These are phyloP conservation scores for Dermatemys mawii DNA, from an alignment of 2,113 vertebrate genomes.

Conservation along the genomic window DNA sequence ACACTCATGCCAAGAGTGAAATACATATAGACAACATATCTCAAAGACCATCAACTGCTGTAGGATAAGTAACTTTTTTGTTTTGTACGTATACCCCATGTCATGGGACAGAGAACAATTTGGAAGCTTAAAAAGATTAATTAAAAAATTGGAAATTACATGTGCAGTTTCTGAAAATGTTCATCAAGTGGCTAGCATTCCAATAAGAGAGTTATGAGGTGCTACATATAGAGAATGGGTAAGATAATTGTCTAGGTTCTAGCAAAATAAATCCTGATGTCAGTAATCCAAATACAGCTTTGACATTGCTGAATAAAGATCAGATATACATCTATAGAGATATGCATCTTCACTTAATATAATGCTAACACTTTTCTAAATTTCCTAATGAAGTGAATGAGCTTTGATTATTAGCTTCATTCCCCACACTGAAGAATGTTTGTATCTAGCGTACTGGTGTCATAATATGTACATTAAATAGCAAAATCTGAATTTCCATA, in stretches of 20 bases:
- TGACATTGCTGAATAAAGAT: neutral
- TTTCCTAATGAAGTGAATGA: neutral
- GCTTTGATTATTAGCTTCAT: neutral
- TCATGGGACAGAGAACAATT: neutral
- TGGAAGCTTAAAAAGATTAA: neutral
- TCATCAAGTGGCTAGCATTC: neutral
- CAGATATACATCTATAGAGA: neutral
- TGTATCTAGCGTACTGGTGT: neutral
- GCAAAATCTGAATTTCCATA: neutral
- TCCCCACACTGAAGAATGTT: neutral
- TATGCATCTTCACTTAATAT: neutral
- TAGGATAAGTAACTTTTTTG: neutral
- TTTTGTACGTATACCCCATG: neutral
- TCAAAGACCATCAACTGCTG: neutral
- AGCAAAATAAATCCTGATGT: neutral
- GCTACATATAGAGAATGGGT: neutral
- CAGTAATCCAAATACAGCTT: neutral
- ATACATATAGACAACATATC: neutral
- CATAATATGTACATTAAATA: neutral
- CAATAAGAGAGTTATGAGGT: neutral
- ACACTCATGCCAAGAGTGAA: neutral
- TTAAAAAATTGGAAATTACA: neutral
- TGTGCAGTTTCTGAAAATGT: neutral
- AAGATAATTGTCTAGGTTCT: neutral
- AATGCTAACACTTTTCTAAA: neutral